Conservation (phyloP, 2,113 vertebrate genomes). For the Pimephales promelas region DNA sequence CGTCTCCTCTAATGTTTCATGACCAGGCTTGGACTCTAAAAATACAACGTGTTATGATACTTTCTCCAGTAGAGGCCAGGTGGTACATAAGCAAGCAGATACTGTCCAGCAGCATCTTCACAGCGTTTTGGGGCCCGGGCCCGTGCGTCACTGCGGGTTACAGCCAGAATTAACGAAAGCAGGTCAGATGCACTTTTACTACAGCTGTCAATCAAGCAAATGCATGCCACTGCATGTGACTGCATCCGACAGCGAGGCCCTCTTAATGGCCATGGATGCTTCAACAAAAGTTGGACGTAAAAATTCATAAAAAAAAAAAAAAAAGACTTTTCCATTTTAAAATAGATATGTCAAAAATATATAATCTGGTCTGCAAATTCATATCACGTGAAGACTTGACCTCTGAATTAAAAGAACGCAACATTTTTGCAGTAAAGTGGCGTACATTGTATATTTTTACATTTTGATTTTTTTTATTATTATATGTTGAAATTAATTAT, state of each 20-base stretch:
- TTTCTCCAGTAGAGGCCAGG: conserved; percentile 77
- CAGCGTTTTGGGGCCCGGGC: conserved; percentile 53
- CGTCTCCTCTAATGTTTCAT: conserved; percentile 87
- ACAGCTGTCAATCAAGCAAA: conserved; percentile 60
- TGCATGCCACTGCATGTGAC: conserved; percentile 36
- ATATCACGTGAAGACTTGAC: no score
- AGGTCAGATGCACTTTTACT: conserved; percentile 62
- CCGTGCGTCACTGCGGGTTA: conserved; percentile 67
- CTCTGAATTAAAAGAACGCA: no score
- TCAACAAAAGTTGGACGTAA: background rate
- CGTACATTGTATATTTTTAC: no score
- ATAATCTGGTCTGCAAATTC: no score
- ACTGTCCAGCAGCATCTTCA: conserved; percentile 66
- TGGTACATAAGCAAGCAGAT: conserved; percentile 80
- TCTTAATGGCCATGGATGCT: conserved; percentile 44
- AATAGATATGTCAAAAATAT: background rate
- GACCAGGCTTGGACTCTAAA: conserved; percentile 81
- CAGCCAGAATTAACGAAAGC: conserved; percentile 34
- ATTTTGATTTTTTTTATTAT: no score
- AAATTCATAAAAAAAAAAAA: background rate
- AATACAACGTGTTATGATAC: conserved; percentile 91
- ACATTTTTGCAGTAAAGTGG: no score
- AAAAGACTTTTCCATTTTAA: background rate
- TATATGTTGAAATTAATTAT: no score
- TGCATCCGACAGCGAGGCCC: conserved; percentile 46